Evolutionary conservation across 2,888 invertebrate species (phyloP).

Genomic region (Spodoptera picta): DNA sequence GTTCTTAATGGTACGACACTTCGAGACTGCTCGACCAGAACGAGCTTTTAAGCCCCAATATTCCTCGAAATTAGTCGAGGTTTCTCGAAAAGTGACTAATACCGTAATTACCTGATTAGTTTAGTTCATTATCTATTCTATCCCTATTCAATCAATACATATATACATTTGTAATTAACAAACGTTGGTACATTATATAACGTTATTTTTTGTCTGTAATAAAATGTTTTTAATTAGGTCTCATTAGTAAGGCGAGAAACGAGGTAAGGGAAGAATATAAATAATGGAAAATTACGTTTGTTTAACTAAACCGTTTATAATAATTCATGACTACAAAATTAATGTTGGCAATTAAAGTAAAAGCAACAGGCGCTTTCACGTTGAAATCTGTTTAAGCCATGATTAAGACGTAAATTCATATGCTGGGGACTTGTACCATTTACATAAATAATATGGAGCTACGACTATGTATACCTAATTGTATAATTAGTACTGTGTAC

Average conservation of each 20-base stretch:
- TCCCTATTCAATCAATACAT: too few species aligned
- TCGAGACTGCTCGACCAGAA: too few species aligned
- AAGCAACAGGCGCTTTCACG: conserved; percentile 2
- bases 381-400: conserved; percentile 4
- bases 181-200: not conserved
- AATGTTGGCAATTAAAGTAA: not conserved
- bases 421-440: conserved; percentile 6
- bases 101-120: too few species aligned
- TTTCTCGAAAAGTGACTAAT: too few species aligned
- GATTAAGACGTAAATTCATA: conserved; percentile 8
- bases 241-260: conserved; percentile 14
- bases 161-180: too few species aligned
- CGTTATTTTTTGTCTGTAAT: not conserved
- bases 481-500: not conserved
- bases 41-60: too few species aligned
- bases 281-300: not conserved
- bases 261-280: conserved; percentile 4
- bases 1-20: too few species aligned
- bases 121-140: too few species aligned
- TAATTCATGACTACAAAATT: not conserved
- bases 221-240: conserved; percentile 6
- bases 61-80: too few species aligned
- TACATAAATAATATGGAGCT: not conserved
- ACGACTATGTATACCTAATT: not conserved
- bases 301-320: not conserved